Evolutionary conservation across 2,888 invertebrate genomes (phyloP).

Genomic region (Plebejus melissa): DNA sequence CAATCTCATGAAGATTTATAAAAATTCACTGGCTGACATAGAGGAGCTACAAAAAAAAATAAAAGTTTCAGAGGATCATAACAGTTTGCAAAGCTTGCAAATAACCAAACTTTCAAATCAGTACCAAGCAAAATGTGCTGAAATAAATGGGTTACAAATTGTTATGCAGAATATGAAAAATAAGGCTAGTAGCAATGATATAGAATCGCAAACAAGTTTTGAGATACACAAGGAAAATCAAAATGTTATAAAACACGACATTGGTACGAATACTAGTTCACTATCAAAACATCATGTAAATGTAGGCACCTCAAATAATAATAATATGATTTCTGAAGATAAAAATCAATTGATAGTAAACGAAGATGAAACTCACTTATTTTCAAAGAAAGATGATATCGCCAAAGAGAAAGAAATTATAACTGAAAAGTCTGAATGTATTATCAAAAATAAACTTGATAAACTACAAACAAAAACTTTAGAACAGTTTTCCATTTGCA

Average conservation of each 20-base stretch:
- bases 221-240: slow-evolving; percentile 25
- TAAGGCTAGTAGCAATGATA: slow-evolving; percentile 38
- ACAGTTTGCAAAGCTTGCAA: slow-evolving; percentile 46
- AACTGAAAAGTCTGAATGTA: slow-evolving; percentile 50
- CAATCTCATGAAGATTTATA: slow-evolving; percentile 49
- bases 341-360: not conserved
- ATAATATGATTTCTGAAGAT: not conserved
- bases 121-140: slow-evolving; percentile 44
- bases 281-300: not conserved
- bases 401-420: slow-evolving; percentile 55
- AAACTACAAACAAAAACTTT: slow-evolving; percentile 47
- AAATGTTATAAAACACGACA: slow-evolving; percentile 44
- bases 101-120: slow-evolving; percentile 39
- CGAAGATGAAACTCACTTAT: not conserved
- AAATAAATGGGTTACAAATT: slow-evolving; percentile 46
- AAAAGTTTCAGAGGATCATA: slow-evolving; percentile 40
- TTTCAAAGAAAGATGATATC: slow-evolving; percentile 22
- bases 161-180: slow-evolving; percentile 46
- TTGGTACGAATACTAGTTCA: not conserved
- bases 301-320: not conserved
- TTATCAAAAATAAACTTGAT: slow-evolving; percentile 53
- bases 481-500: slow-evolving; percentile 53
- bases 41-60: slow-evolving; percentile 48
- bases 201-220: slow-evolving; percentile 41
- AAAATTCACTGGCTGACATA: slow-evolving; percentile 47